A percentile compares a stretch with the other conserved stretches of the same genome.
These are phyloP conservation scores for Hycleus phaleratus DNA, from an alignment of 1,140 invertebrate species.

Conservation along the genomic window DNA sequence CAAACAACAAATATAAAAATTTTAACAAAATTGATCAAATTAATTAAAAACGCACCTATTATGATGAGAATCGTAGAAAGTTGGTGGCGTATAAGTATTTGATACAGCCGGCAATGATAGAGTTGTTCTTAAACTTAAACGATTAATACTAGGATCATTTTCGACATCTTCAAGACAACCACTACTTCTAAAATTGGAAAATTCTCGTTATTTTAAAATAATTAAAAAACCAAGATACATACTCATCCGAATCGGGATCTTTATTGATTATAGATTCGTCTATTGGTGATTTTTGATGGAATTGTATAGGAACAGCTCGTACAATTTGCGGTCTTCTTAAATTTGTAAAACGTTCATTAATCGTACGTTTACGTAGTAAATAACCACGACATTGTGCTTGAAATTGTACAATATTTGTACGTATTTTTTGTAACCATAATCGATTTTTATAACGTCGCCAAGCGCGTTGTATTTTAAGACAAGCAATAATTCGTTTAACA, in stretches of 20 bases:
- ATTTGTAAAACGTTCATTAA: background rate
- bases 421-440: slow-evolving; percentile 59
- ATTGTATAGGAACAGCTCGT: slow-evolving; percentile 15
- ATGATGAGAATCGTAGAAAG: background rate
- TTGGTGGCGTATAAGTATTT: background rate
- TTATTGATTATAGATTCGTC: slow-evolving; percentile 47
- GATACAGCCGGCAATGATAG: slow-evolving; percentile 31
- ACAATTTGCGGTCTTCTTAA: background rate
- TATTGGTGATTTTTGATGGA: slow-evolving; percentile 15
- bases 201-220: background rate
- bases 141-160: slow-evolving; percentile 34
- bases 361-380: slow-evolving; percentile 44
- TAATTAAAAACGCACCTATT: background rate
- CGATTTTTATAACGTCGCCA: slow-evolving; percentile 63
- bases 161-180: slow-evolving; percentile 51
- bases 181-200: slow-evolving; percentile 45
- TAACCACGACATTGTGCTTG: slow-evolving; percentile 66
- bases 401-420: slow-evolving; percentile 53
- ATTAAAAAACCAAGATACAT: slow-evolving; percentile 18
- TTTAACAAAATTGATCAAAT: too few relatives aligned
- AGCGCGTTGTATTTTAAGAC: slow-evolving; percentile 64
- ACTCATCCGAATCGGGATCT: slow-evolving; percentile 43
- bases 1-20: too few relatives aligned
- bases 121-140: slow-evolving; percentile 28
- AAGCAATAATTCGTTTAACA: slow-evolving; percentile 50